Conservation (phyloP, 1,140 invertebrate genomes). For the Diachasmimorpha longicaudata region DNA sequence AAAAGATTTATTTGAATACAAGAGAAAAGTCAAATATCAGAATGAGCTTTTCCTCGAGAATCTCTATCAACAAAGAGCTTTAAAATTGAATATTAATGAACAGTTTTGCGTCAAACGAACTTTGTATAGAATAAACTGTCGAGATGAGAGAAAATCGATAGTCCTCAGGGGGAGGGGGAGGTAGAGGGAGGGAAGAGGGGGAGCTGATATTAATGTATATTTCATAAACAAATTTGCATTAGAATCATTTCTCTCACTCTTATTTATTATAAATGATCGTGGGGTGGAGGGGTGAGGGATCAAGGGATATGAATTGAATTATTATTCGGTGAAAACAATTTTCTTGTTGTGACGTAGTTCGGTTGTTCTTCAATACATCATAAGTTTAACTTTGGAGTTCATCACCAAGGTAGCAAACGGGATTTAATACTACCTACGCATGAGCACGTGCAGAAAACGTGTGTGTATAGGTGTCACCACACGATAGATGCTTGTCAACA, state of each 20-base stretch:
- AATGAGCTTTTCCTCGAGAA: no score
- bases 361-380: not conserved
- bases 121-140: not conserved
- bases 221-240: not conserved
- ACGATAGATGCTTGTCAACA: not conserved
- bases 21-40: not conserved
- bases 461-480: not conserved
- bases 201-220: not conserved
- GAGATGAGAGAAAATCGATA: not conserved
- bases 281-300: not conserved
- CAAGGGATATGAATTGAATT: not conserved
- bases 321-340: not conserved
- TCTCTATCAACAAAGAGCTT: no score
- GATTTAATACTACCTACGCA: not conserved
- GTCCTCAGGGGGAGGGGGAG: no score
- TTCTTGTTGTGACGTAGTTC: not conserved
- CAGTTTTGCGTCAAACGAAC: not conserved
- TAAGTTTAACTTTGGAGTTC: not conserved
- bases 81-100: not conserved
- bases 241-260: not conserved
- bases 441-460: not conserved
- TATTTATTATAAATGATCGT: not conserved
- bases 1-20: not conserved
- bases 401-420: not conserved
- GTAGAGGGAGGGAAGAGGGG: no score